These are phyloP conservation scores for Nymphalis c-album DNA, from an alignment of 2,888 invertebrate genomes.

Conservation along the genomic window DNA sequence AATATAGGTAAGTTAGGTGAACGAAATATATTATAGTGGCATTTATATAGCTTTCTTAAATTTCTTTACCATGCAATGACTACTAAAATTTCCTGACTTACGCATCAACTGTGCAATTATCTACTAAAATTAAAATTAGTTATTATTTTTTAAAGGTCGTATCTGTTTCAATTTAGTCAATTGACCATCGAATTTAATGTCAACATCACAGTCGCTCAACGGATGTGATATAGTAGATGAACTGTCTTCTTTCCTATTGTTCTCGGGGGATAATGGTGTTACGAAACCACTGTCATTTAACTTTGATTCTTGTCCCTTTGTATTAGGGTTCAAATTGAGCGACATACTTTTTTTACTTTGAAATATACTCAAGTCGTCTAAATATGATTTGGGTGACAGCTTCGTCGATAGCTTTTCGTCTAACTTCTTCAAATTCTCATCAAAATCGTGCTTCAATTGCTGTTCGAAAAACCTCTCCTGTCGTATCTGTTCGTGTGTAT, in stretches of 20 bases:
- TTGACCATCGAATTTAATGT: conserved; percentile 88
- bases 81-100: no score
- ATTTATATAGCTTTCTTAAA: no score
- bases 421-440: conserved; percentile 65
- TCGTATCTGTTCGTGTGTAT: conserved; percentile 85
- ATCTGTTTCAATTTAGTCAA: conserved; percentile 90
- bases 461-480: conserved; percentile 82
- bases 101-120: no score
- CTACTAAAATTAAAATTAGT: not conserved
- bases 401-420: conserved; percentile 57
- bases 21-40: no score
- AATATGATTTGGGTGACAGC: conserved; percentile 47
- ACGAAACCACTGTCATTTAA: conserved; percentile 83
- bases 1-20: no score
- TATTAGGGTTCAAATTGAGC: conserved; percentile 60
- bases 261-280: conserved; percentile 83
- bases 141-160: conserved; percentile 67
- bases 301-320: conserved; percentile 26
- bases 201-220: conserved; percentile 88
- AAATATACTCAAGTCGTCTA: conserved; percentile 62
- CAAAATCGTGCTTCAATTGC: conserved; percentile 74
- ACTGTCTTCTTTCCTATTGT: conserved; percentile 64
- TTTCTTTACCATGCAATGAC: no score
- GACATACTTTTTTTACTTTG: conserved; percentile 67
- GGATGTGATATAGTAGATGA: conserved; percentile 83